Evolutionary conservation across 2,888 invertebrate species (phyloP).

Genomic region (Spodoptera exigua): DNA sequence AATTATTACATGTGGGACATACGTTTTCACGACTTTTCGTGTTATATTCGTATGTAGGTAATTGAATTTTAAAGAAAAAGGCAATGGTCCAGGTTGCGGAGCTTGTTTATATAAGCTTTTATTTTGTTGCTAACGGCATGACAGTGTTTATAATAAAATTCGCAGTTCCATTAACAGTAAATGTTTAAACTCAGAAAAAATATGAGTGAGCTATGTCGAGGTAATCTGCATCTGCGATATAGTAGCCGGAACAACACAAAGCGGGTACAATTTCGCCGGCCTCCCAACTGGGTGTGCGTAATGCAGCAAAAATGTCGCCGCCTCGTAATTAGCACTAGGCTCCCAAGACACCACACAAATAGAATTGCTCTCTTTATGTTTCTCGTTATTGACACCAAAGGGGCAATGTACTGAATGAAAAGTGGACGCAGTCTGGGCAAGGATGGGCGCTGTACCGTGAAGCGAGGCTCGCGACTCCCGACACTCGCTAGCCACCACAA

Average conservation of each 20-base stretch:
- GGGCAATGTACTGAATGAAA: slow-evolving; percentile 68
- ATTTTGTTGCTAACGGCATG: neutral
- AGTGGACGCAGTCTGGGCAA: slow-evolving; percentile 34
- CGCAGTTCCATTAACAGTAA: slow-evolving; percentile 16
- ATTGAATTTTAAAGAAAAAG: too few relatives aligned
- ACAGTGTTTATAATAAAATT: neutral
- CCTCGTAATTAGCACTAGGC: slow-evolving; percentile 75
- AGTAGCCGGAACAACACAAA: slow-evolving; percentile 39
- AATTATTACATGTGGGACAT: slow-evolving; percentile 6
- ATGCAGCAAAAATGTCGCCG: slow-evolving; percentile 75
- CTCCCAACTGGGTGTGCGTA: slow-evolving; percentile 60
- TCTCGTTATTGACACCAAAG: slow-evolving; percentile 62
- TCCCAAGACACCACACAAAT: slow-evolving; percentile 72
- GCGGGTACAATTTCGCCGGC: slow-evolving; percentile 53
- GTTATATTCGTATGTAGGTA: too few relatives aligned
- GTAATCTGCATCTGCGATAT: slow-evolving; percentile 45
- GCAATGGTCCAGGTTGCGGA: too few relatives aligned
- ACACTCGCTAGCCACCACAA: slow-evolving; percentile 33
- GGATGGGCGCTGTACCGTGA: slow-evolving; percentile 29
- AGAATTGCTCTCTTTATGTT: slow-evolving; percentile 71
- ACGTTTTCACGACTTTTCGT: slow-evolving; percentile 2
- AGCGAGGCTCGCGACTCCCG: slow-evolving; percentile 10
- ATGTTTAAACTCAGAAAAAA: slow-evolving; percentile 17
- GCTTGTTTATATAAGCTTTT: too few relatives aligned
- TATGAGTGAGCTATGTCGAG: slow-evolving; percentile 15